Evolutionary conservation across 53 echinoderm and acorn worm genomes (phyloP).

Genomic region (Paelopatides confundens): DNA sequence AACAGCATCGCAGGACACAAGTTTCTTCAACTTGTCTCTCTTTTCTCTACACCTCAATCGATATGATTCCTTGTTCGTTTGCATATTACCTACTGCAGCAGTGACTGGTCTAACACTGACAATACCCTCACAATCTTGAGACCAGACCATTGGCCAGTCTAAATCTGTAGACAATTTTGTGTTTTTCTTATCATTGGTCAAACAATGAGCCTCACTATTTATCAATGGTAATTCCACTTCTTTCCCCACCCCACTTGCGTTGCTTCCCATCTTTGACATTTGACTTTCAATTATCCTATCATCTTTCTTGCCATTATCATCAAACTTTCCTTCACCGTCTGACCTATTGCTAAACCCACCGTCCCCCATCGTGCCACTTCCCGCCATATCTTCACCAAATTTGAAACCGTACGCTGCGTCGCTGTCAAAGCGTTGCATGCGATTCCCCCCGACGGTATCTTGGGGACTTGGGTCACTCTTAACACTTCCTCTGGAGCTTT

Average conservation of each 20-base stretch:
- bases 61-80: too few species aligned
- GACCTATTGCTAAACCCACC: slow-evolving; percentile 69
- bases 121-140: too few species aligned
- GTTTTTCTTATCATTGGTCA: too few species aligned
- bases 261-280: background rate
- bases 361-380: slow-evolving; percentile 24
- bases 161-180: too few species aligned
- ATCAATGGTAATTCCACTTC: too few species aligned
- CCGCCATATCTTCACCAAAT: background rate
- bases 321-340: slow-evolving; percentile 60
- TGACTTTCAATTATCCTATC: background rate
- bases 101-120: too few species aligned
- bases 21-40: too few species aligned
- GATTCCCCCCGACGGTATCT: background rate
- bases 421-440: slow-evolving; percentile 1
- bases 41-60: too few species aligned
- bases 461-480: background rate
- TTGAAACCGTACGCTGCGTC: slow-evolving; percentile 10
- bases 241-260: background rate
- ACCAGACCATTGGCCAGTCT: too few species aligned
- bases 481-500: background rate
- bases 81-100: too few species aligned
- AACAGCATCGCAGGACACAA: too few species aligned
- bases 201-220: too few species aligned
- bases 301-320: slow-evolving; percentile 12